These are phyloP conservation scores for Crambe crambe DNA, from an alignment of 37 sponge, comb jelly and placozoan species.

Conservation along the genomic window DNA sequence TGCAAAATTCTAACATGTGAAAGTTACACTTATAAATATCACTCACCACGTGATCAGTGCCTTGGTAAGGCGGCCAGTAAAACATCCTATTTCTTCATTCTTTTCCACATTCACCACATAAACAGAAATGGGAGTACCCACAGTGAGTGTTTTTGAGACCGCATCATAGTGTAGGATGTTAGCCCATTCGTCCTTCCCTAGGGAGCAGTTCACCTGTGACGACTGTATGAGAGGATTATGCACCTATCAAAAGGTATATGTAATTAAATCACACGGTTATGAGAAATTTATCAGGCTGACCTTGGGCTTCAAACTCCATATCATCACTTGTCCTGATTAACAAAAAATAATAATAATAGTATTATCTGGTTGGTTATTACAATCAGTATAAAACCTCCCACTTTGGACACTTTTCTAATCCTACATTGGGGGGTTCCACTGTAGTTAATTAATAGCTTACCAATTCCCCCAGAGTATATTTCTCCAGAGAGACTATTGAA, in stretches of 20 bases:
- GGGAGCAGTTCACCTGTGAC: neutral
- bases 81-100: neutral
- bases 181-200: conserved; percentile 42
- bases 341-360: too few species aligned
- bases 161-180: conserved; percentile 8
- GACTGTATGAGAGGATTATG: conserved; percentile 18
- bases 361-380: too few species aligned
- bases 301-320: conserved; percentile 34
- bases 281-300: conserved; percentile 3
- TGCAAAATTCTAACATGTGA: neutral
- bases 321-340: conserved; percentile 8
- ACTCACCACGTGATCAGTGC: neutral
- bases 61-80: neutral
- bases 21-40: neutral
- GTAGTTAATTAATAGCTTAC: conserved; percentile 25
- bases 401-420: neutral
- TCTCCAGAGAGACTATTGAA: conserved; percentile 34
- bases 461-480: conserved; percentile 59
- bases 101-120: conserved; percentile 20
- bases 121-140: conserved; percentile 6
- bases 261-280: neutral
- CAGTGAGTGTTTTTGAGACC: conserved; percentile 5
- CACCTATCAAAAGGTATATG: neutral
- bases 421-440: neutral
- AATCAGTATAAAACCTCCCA: neutral